Evolutionary conservation across 2,888 invertebrate species (phyloP).

Genomic region (Mycalesis mineus): DNA sequence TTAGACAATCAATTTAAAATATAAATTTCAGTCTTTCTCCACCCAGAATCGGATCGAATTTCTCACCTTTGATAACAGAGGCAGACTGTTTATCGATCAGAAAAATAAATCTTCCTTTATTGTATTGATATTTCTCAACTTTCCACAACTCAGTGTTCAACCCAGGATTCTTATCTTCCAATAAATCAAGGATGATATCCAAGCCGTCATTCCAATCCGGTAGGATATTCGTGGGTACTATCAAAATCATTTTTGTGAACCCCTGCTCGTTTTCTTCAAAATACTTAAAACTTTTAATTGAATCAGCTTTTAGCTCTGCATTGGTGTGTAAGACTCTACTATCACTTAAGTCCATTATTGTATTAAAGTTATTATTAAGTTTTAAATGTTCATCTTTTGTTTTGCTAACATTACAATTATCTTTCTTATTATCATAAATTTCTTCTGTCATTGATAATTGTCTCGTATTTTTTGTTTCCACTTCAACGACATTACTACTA

Average conservation of each 20-base stretch:
- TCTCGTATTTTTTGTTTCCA: not conserved
- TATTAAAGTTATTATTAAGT: conserved; percentile 15
- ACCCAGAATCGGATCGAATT: conserved; percentile 53
- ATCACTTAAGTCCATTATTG: conserved; percentile 17
- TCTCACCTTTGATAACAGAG: conserved; percentile 44
- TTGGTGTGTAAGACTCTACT: conserved; percentile 20
- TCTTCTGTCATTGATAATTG: not conserved
- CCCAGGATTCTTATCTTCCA: conserved; percentile 65
- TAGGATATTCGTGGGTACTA: conserved; percentile 51
- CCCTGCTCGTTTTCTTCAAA: conserved; percentile 24
- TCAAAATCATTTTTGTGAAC: conserved; percentile 50
- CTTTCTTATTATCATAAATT: not conserved
- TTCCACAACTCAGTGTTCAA: conserved; percentile 63
- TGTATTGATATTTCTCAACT: conserved; percentile 43
- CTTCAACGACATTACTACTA: conserved; percentile 6
- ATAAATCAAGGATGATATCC: conserved; percentile 56
- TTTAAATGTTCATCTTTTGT: conserved; percentile 14
- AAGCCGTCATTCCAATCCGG: conserved; percentile 60
- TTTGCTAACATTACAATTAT: not conserved
- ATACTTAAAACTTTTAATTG: conserved; percentile 11
- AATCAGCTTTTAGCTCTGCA: conserved; percentile 28
- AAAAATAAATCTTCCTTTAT: conserved; percentile 52
- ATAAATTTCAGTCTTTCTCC: conserved; percentile 57
- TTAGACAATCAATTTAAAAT: conserved; percentile 44
- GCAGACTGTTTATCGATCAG: conserved; percentile 56